phyloP scores from a whole-genome alignment of 2,113 vertebrate species.

The Todiramphus saurophagus region DNA sequence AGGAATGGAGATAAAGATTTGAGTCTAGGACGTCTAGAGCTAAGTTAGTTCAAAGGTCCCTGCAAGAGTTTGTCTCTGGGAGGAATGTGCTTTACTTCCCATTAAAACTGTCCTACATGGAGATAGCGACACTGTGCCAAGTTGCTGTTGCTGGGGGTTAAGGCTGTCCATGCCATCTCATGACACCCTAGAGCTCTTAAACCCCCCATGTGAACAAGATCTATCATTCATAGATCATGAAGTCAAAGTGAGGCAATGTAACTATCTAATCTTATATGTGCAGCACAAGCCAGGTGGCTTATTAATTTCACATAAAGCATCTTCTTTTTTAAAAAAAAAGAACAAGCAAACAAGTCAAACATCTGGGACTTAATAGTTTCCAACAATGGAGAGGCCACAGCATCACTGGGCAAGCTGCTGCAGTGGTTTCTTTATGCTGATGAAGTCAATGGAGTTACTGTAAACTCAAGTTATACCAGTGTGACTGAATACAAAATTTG shows the following conservation, averaged over 20 bases:
- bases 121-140: not conserved
- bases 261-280: not conserved
- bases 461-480: not conserved
- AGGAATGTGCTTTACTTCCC: not conserved
- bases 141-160: not conserved
- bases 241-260: not conserved
- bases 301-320: not conserved
- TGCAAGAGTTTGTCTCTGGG: not conserved
- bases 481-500: conserved; percentile 21
- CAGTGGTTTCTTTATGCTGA: not conserved
- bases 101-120: not conserved
- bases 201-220: not conserved
- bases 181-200: not conserved
- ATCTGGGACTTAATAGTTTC: not conserved
- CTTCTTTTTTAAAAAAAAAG: not conserved
- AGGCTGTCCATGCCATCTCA: not conserved
- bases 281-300: not conserved
- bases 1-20: not conserved
- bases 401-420: not conserved
- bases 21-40: not conserved
- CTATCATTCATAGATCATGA: not conserved
- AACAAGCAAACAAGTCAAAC: not conserved
- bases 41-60: not conserved
- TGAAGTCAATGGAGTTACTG: conserved; percentile 11
- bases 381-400: not conserved